A percentile compares a stretch with the other conserved stretches of the same genome.
phyloP scores from a whole-genome alignment of 2,113 vertebrate species.

The Colinus virginianus region DNA sequence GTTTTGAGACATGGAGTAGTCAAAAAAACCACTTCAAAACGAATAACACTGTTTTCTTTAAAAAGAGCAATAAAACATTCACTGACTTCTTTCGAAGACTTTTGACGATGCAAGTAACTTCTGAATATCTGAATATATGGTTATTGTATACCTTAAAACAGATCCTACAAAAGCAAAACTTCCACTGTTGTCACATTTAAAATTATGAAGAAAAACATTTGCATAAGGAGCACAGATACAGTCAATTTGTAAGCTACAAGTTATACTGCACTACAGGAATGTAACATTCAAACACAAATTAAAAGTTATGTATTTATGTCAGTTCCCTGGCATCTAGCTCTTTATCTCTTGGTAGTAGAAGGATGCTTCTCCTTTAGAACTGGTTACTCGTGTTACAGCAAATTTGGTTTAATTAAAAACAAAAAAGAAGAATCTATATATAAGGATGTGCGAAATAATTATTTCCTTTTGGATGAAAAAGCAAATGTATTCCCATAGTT shows the following conservation, averaged over 20 bases:
- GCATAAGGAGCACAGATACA: not conserved
- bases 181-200: conserved; percentile 5
- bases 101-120: not conserved
- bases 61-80: not conserved
- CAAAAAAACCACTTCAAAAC: not conserved
- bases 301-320: not conserved
- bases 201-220: conserved; percentile 32
- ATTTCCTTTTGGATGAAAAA: not conserved
- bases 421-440: not conserved
- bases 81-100: not conserved
- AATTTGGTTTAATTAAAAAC: not conserved
- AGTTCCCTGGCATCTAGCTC: not conserved
- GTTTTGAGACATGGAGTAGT: conserved; percentile 14
- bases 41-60: not conserved
- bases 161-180: conserved; percentile 16
- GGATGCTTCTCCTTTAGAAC: not conserved
- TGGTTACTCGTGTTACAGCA: not conserved
- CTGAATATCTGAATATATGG: not conserved
- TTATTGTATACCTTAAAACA: not conserved
- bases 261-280: not conserved
- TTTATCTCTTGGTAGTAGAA: not conserved
- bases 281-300: not conserved
- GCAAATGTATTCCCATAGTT: not conserved
- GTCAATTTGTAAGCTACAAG: conserved; percentile 1
- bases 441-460: not conserved